Base-by-base conservation (phyloP, 2,797 vertebrate species). In the Sebastes alutus region DNA sequence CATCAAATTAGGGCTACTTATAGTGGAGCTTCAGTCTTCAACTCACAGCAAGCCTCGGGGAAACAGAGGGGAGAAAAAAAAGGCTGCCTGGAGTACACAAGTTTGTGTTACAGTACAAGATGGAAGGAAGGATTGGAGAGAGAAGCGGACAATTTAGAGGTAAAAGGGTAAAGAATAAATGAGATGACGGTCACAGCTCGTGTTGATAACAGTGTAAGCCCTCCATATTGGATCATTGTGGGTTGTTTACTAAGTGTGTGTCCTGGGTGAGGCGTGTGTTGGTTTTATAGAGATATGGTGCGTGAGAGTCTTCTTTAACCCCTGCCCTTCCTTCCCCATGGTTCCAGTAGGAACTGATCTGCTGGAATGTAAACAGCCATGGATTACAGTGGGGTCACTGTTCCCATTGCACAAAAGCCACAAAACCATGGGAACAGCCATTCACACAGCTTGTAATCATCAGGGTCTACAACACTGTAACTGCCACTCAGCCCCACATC, bases 281-380 rank as follows among this genome's bases (percentile, higher is more conserved):
- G 80, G 76, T 83, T 83, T 89, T 86, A 54, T 73, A 77, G 87
- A 81, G 88, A 92, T 88, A 83, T 42, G 78, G 82, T 91, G 82
- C 58, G 84, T 90, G 93, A 93, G 92, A 91, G 88, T 87, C 80
- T 81, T 84, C 81, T 91, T 92, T 94, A 92, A 93, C 91, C 92
- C 89, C 64, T 91, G 88, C 81, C 90, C 89, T 92, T 89, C 89
- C 88, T 89, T 90, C 86, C 90, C 78, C 61, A 38, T 85, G 87
- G 85, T 88, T 93, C 87, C 87, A 92, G 86, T 93, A 93, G 89
- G 88, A 92, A 93, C 92, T 86, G 88, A 93, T 93, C 88, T 93
- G 72, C 88, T 89, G 92, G 92, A 94, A 95, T 95, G 93, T 94
- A 94, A 94, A 94, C 92, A 92, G 85, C 88, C 78, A 76, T 83